These are phyloP conservation scores for Podarcis muralis DNA, from an alignment of 2,113 vertebrate species.

Conservation along the genomic window DNA sequence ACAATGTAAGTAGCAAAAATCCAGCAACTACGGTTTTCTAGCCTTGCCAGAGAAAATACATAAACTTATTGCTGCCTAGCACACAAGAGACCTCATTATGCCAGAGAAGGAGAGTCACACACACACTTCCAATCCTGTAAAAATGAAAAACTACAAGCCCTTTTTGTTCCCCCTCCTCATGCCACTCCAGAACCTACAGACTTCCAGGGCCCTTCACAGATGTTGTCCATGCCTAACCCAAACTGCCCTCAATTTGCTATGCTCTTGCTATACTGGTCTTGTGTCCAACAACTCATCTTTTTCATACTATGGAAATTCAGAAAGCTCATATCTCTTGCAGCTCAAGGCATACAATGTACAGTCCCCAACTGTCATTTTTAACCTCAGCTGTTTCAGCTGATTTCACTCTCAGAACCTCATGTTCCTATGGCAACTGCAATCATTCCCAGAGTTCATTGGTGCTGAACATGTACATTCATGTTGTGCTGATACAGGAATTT, in stretches of 20 bases:
- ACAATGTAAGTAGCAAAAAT: neutral
- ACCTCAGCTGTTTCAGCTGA: neutral
- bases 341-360: too few species aligned
- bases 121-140: neutral
- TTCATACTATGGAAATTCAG: too few species aligned
- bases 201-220: neutral
- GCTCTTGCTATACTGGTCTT: neutral
- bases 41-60: neutral
- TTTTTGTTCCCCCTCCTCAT: neutral
- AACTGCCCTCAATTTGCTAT: neutral
- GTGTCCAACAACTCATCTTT: too few species aligned
- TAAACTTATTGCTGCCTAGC: neutral
- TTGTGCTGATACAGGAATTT: neutral
- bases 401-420: neutral
- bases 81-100: too few species aligned
- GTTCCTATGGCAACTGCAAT: neutral
- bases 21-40: too few species aligned
- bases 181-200: too few species aligned
- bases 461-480: neutral
- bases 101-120: too few species aligned
- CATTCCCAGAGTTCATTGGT: neutral
- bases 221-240: neutral
- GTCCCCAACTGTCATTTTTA: neutral
- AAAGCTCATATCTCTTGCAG: too few species aligned
- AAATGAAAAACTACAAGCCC: neutral